Evolutionary conservation across 2,113 vertebrate species (phyloP).

Genomic region (Rana temporaria): DNA sequence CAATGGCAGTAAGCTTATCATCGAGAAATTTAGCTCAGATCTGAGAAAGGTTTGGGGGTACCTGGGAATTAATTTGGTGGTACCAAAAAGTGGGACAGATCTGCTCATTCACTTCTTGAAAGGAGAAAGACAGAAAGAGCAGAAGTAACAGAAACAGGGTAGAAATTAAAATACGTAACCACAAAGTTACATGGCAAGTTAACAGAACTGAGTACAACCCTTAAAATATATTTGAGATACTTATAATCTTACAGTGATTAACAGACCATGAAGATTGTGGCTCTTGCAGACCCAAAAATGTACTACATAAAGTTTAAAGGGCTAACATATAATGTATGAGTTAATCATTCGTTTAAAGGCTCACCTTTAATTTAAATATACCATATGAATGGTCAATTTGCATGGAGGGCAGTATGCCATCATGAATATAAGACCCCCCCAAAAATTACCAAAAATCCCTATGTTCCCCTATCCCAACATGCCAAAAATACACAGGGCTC

Average conservation of each 20-base stretch:
- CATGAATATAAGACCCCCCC: constrained; percentile 63
- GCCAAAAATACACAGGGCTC: constrained; percentile 72
- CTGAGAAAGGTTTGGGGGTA: constrained; percentile 81
- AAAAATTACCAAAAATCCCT: constrained; percentile 65
- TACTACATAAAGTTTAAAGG: constrained; percentile 23
- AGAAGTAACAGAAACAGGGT: constrained; percentile 47
- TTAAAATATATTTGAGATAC: constrained; percentile 65
- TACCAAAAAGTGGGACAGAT: constrained; percentile 88
- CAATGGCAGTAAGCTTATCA: constrained; percentile 87
- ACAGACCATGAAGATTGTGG: background rate
- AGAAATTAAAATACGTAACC: constrained; percentile 66
- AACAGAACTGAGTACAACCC: constrained; percentile 61
- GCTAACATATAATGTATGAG: constrained; percentile 45
- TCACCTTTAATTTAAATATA: constrained; percentile 53
- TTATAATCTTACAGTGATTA: constrained; percentile 1
- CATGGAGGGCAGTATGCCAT: constrained; percentile 71
- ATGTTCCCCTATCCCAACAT: constrained; percentile 72
- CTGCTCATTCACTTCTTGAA: constrained; percentile 84
- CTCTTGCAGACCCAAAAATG: constrained; percentile 14
- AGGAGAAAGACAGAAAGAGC: constrained; percentile 59
- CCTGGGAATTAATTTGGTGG: constrained; percentile 91
- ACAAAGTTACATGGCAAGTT: constrained; percentile 66
- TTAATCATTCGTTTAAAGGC: background rate
- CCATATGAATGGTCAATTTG: constrained; percentile 73
- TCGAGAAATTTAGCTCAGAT: constrained; percentile 87